Evolutionary conservation across 2,113 vertebrate genomes (phyloP).

Genomic region (Bos indicus): DNA sequence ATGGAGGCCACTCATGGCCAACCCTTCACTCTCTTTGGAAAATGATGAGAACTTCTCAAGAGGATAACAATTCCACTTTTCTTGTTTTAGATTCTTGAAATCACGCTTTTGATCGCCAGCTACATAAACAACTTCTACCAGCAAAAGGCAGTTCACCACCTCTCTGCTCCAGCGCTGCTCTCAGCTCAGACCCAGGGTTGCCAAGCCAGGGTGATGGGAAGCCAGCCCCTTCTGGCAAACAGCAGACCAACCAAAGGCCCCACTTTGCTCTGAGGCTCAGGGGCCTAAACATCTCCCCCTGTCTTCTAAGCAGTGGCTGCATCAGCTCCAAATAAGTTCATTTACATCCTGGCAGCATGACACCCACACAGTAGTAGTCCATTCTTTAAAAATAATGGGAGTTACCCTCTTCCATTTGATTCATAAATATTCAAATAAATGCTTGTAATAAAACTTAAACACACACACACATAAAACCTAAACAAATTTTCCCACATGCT

Average conservation of each 20-base stretch:
- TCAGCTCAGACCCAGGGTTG: conserved; percentile 80
- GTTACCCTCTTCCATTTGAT: neutral
- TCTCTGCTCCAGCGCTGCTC: conserved; percentile 90
- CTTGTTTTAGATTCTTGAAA: conserved; percentile 90
- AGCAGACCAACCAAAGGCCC: conserved; percentile 92
- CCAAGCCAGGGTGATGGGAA: conserved; percentile 85
- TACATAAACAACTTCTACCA: conserved; percentile 95
- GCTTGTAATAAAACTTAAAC: neutral
- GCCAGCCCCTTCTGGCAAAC: conserved; percentile 81
- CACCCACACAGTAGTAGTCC: neutral
- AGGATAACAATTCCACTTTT: conserved; percentile 34
- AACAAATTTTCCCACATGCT: neutral
- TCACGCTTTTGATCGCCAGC: conserved; percentile 92
- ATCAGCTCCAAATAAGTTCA: neutral
- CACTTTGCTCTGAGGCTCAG: conserved; percentile 88
- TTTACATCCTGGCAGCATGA: neutral
- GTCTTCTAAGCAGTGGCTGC: neutral
- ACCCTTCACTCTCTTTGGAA: neutral
- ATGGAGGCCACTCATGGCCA: neutral
- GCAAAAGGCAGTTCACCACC: conserved; percentile 92
- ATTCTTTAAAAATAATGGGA: neutral
- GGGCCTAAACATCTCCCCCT: neutral
- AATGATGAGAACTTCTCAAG: neutral
- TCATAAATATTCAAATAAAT: conserved; percentile 5
- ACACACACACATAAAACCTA: neutral